Evolutionary conservation across 2,113 vertebrate genomes (phyloP), one percentile per base, ranked within the genome.

Genomic region (Marmota monax): DNA sequence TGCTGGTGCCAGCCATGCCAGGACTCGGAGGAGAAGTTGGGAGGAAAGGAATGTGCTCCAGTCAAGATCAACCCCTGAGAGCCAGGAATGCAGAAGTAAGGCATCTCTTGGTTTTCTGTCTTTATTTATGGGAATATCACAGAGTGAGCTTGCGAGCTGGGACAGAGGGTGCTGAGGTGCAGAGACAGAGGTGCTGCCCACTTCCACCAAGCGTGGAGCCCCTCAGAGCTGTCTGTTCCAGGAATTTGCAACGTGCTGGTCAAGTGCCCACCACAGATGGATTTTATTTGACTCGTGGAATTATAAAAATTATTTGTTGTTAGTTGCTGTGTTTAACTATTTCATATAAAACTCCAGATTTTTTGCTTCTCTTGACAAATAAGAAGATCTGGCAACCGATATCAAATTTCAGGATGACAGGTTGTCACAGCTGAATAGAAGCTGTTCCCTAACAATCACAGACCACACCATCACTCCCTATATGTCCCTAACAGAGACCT

Each of bases 301-400:
- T 72, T 29, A 74, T 84, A 83, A 92, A 56, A 22, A 5, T 39
- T 70, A n/a, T 37, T 23, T 23, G 37, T 79, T 53, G 45, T 58
- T 53, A 53, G 29, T 76, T 90, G 16, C 72, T 27, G 25, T 23
- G 48, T 61, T 92, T 73, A 73, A 78, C 86, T 80, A 85, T 73
- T 93, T 90, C 42, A 72, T 51, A 86, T 67, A 82, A 96, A 84
- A 80, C 63, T 56, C 20, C 61, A 92, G 45, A 61, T 90, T 79
- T 74, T 45, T 85, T 37, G n/a, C 48, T 88, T 83, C 32, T 39
- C 67, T 79, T 56, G 14, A 77, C 37, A 85, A 91, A 92, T 27
- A 2, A 48, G 65, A 80, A 74, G 39, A 56, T 3, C 65, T 7
- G 25, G 39, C 20, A 45, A 1, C 45, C 3, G 2, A 5, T 29